These are phyloP conservation scores for Tinea trinotella DNA, from an alignment of 2,888 invertebrate genomes.

Conservation along the genomic window DNA sequence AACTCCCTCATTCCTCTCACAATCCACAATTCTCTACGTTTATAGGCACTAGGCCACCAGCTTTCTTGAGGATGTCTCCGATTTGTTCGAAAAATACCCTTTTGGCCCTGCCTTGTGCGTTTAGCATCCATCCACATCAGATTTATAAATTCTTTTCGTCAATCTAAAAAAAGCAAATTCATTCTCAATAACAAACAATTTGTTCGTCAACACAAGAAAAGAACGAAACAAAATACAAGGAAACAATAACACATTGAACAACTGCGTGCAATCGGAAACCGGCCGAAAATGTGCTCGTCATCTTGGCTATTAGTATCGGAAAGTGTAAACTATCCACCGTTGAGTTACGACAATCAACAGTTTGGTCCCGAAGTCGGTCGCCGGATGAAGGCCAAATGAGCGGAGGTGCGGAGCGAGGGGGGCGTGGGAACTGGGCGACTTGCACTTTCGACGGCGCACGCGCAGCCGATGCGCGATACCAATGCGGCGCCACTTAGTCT, in stretches of 20 bases:
- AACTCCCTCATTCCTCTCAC: too few species aligned
- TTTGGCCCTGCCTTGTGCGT: too few species aligned
- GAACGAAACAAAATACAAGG: background rate
- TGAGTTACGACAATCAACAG: slow-evolving; percentile 49
- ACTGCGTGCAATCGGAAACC: background rate
- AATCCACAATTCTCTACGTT: too few species aligned
- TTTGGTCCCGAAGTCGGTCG: slow-evolving; percentile 31
- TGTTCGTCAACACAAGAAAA: background rate
- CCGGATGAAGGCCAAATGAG: slow-evolving; percentile 27
- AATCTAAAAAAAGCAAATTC: too few species aligned
- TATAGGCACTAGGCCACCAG: too few species aligned
- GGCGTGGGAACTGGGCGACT: slow-evolving; percentile 65
- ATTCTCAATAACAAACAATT: too few species aligned
- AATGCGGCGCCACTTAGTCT: slow-evolving; percentile 39
- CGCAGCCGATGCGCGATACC: slow-evolving; percentile 40
- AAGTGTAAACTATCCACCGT: slow-evolving; percentile 46
- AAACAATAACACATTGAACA: background rate
- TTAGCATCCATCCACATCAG: too few species aligned
- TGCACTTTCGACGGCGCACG: slow-evolving; percentile 63
- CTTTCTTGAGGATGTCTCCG: too few species aligned
- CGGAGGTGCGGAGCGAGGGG: slow-evolving; percentile 29
- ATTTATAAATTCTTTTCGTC: too few species aligned
- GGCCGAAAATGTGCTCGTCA: slow-evolving; percentile 1
- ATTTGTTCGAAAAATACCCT: too few species aligned
- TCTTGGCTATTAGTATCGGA: slow-evolving; percentile 28